Evolutionary conservation across 2,888 invertebrate species (phyloP).

Genomic region (Troides helena): DNA sequence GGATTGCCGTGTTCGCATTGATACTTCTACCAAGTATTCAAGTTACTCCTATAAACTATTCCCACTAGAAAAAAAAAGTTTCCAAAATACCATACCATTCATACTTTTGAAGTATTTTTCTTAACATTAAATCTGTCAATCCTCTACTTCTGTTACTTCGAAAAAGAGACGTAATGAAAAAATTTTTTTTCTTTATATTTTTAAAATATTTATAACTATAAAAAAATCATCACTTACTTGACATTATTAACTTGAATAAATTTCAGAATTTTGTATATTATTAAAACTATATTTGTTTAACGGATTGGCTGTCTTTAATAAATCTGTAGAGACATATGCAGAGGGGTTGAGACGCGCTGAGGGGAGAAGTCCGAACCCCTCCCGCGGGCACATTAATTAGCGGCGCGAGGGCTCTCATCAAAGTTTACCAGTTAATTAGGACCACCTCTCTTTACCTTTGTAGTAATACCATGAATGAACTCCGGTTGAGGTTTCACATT

Average conservation of each 20-base stretch:
- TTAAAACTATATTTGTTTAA: background rate
- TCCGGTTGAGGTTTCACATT: constrained; percentile 69
- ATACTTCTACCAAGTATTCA: constrained; percentile 51
- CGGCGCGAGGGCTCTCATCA: constrained; percentile 67
- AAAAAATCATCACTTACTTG: no score
- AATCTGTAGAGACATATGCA: constrained; percentile 37
- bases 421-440: constrained; percentile 81
- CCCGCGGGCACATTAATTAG: constrained; percentile 78
- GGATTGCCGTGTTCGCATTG: constrained; percentile 75
- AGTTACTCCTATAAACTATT: constrained; percentile 36
- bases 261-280: background rate
- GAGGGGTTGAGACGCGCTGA: constrained; percentile 38
- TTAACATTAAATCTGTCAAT: background rate
- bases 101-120: background rate
- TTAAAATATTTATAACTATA: no score
- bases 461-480: constrained; percentile 66
- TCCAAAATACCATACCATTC: background rate
- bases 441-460: constrained; percentile 68
- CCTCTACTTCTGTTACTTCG: no score
- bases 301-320: constrained; percentile 33
- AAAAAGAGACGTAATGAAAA: no score
- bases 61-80: constrained; percentile 6
- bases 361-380: constrained; percentile 53
- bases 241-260: no score
- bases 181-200: no score